These are phyloP conservation scores for Tinamus major DNA, from an alignment of 2,797 vertebrate genomes.

Conservation along the genomic window DNA sequence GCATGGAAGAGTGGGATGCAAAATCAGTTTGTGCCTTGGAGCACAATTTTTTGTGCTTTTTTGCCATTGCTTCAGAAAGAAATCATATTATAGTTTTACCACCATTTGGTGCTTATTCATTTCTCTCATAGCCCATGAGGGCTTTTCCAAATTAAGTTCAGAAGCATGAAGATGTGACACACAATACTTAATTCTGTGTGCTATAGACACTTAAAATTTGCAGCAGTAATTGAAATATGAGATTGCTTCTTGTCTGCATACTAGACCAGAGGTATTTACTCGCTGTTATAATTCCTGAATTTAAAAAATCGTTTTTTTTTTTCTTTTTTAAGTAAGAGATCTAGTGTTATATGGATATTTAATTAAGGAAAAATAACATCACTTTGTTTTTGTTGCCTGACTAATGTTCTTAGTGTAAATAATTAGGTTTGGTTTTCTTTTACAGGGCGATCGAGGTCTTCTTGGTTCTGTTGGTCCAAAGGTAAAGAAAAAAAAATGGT, in stretches of 20 bases:
- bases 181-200: not conserved
- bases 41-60: not conserved
- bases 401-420: not conserved
- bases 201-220: not conserved
- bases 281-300: not conserved
- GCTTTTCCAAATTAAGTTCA: not conserved
- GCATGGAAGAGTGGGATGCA: not conserved
- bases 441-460: slow-evolving; percentile 87
- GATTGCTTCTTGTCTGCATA: not conserved
- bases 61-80: not conserved
- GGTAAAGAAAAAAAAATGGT: slow-evolving; percentile 75
- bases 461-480: slow-evolving; percentile 85
- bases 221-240: not conserved
- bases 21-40: not conserved
- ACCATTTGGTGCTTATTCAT: not conserved
- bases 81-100: not conserved
- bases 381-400: not conserved
- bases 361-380: not conserved
- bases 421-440: not conserved
- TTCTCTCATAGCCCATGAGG: not conserved
- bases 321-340: not conserved
- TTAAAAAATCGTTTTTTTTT: not conserved
- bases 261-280: not conserved
- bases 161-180: not conserved
- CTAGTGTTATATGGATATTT: not conserved